Evolutionary conservation across 2,888 invertebrate genomes (phyloP).

Genomic region (Amiota communis): DNA sequence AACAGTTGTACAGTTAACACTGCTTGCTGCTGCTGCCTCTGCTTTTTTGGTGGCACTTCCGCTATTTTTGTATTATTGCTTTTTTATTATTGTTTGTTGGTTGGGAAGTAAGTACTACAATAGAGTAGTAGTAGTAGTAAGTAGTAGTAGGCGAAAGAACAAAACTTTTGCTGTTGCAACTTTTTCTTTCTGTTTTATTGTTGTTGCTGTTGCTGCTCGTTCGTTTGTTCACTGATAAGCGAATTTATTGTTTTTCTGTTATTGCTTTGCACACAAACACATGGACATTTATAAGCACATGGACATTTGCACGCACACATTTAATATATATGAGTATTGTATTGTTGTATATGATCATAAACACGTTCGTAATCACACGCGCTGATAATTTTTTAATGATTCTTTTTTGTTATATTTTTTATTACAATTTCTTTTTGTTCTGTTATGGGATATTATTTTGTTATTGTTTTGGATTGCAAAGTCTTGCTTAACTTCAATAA

Average conservation of each 20-base stretch:
- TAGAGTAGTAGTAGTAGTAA: no score
- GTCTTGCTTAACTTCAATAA: no score
- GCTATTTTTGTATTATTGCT: no score
- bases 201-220: slow-evolving; percentile 21
- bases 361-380: slow-evolving; percentile 26
- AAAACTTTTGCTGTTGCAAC: slow-evolving; percentile 24
- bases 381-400: slow-evolving; percentile 49
- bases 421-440: not conserved
- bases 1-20: not conserved
- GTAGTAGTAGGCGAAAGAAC: no score
- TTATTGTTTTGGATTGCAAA: no score
- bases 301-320: slow-evolving; percentile 10
- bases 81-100: no score
- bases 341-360: not conserved
- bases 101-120: no score
- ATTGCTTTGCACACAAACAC: slow-evolving; percentile 36
- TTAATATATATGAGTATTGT: not conserved
- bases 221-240: slow-evolving; percentile 14
- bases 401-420: slow-evolving; percentile 29
- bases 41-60: no score
- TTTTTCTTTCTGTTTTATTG: slow-evolving; percentile 5
- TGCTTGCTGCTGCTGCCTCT: no score
- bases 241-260: slow-evolving; percentile 39
- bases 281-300: not conserved
- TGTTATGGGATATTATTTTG: no score